Base-by-base conservation (phyloP, 2,888 invertebrate species). In the Halictus quadricinctus region DNA sequence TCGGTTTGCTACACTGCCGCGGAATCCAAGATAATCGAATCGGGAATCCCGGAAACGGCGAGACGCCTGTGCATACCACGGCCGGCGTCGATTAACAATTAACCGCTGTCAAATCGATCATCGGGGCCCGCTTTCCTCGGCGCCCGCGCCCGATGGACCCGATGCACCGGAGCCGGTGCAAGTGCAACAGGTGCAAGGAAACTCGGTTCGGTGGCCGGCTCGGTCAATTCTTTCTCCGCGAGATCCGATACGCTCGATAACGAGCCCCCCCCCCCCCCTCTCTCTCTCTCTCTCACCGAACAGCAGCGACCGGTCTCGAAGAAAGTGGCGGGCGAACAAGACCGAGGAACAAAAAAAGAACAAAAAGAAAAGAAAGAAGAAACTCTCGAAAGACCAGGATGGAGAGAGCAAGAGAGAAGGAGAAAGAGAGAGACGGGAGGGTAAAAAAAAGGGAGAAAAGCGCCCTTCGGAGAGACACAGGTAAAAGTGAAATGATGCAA, bases 401-500 rank as follows among this genome's bases (percentile, higher is more conserved):
- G 69, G 3, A 15, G 13, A 7, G 29, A 36, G 36, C 36, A 36
- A 5, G 36, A 36, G 36, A 36, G 36, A 36, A 36, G 36, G 36
- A 36, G 36, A 5, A 36, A 58, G n/a, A 18, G 64, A 70, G 79
- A 64, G 15, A 77, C 29, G 13, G 25, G 25, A 13, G 60, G 60
- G 13, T 60, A 74, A 29, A 74, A 72, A 60, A 43, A 60, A 43
- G n/a, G 18, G 86, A 90, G 81, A 75, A 69, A 46, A 74, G 21
- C 77, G 54, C 69, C 75, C 66, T 72, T 66, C 75, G 29, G 54
- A n/a, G 74, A 83, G 69, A 72, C 72, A 81, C 88, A 90, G 90
- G 90, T 89, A 90, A 88, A 86, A 80, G 86, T 69, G 75, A 80
- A 83, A 75, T 76, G 84, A 87, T 79, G 87, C 85, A 81, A 90